phyloP scores from a whole-genome alignment of 2,888 invertebrate species.

The Ichneumoninae sp. region DNA sequence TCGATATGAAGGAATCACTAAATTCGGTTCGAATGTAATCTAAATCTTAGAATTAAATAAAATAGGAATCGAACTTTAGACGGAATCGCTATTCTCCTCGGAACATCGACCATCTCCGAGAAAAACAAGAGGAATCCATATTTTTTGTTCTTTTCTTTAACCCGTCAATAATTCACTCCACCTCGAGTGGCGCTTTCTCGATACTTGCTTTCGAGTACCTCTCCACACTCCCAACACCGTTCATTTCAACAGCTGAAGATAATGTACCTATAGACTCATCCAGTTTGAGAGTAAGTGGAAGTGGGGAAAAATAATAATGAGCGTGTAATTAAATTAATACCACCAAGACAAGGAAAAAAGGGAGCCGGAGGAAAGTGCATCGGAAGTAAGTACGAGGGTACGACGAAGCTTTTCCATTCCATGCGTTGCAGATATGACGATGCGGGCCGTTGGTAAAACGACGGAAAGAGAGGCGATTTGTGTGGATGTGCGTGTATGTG shows the following conservation, averaged over 20 bases:
- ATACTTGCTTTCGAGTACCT: conserved; percentile 1
- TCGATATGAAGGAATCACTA: neutral
- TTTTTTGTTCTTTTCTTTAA: neutral
- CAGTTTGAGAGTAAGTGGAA: neutral
- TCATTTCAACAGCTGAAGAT: neutral
- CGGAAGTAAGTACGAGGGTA: neutral
- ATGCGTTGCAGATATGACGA: neutral
- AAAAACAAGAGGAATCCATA: neutral
- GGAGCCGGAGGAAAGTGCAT: neutral
- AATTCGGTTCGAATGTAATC: neutral
- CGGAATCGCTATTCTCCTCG: neutral
- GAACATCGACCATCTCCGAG: neutral
- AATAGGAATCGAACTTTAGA: neutral
- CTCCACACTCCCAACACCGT: neutral
- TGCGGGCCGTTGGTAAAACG: neutral
- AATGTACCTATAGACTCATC: neutral
- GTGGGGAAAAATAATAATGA: neutral
- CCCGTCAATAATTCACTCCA: neutral
- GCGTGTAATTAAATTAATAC: neutral
- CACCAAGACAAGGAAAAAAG: neutral
- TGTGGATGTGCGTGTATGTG: neutral
- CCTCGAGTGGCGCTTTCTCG: neutral
- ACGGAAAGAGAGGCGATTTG: too few species aligned
- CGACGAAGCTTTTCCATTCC: neutral
- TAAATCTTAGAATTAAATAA: neutral